Percentiles rank a stretch among this genome's conserved stretches.
Evolutionary conservation across 1,140 invertebrate species (phyloP).

Genomic region (Battus philenor): DNA sequence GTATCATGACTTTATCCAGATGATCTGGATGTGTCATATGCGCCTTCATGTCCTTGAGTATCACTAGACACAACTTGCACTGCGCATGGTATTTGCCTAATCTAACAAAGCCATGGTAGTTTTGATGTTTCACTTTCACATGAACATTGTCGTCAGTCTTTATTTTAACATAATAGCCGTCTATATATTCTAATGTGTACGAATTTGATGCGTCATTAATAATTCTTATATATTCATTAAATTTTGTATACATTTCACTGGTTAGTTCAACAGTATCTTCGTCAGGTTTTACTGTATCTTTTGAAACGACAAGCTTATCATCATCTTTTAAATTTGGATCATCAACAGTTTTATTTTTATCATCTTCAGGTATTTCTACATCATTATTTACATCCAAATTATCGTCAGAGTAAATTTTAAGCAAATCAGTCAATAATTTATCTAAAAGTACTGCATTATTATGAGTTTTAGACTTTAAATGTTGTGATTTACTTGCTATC

Average conservation of each 20-base stretch:
- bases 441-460: constrained; percentile 16
- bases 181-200: neutral
- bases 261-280: too few relatives aligned
- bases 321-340: too few relatives aligned
- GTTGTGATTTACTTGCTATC: constrained; percentile 10
- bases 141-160: neutral
- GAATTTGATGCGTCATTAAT: too few relatives aligned
- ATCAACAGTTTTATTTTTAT: too few relatives aligned
- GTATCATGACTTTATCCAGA: neutral
- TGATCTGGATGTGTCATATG: neutral
- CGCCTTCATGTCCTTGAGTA: neutral
- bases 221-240: neutral
- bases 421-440: constrained; percentile 17
- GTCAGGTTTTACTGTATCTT: too few relatives aligned
- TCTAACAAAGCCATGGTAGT: neutral
- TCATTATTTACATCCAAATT: neutral
- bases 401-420: constrained; percentile 11
- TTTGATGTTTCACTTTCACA: neutral
- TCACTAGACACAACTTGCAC: neutral
- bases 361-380: too few relatives aligned
- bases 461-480: constrained; percentile 15
- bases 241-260: neutral
- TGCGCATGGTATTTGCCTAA: neutral
- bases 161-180: neutral
- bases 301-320: too few relatives aligned